Conservation (phyloP, 2,888 invertebrate species). For the Dynastes grantii region DNA sequence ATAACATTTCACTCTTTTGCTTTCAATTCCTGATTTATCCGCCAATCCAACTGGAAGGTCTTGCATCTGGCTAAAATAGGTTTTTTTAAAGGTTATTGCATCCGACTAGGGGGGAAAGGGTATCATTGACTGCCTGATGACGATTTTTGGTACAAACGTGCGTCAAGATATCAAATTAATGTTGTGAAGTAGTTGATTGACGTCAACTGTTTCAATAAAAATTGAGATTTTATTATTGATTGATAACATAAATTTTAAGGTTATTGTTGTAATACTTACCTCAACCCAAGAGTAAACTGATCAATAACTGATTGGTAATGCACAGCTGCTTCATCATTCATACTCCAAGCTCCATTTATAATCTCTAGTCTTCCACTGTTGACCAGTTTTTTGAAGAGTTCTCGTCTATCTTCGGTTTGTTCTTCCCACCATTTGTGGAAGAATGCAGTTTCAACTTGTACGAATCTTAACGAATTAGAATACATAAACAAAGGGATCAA, state of each 20-base stretch:
- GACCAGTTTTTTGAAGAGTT: conserved; percentile 75
- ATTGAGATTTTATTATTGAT: neutral
- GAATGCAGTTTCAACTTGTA: conserved; percentile 87
- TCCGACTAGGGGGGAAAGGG: no score
- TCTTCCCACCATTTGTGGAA: conserved; percentile 88
- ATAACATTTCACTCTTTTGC: no score
- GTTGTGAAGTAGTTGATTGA: no score
- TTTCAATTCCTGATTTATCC: no score
- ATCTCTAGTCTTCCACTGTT: conserved; percentile 76
- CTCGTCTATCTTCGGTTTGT: conserved; percentile 73
- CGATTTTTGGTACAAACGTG: no score
- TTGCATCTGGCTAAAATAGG: no score
- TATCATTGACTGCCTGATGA: no score
- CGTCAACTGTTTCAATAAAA: no score
- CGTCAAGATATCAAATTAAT: no score
- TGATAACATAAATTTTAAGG: no score
- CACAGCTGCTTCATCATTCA: conserved; percentile 78
- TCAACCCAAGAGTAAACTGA: conserved; percentile 80
- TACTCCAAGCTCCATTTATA: conserved; percentile 76
- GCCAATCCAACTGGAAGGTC: no score
- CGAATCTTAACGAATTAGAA: conserved; percentile 73
- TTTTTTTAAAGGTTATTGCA: no score
- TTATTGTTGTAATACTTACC: conserved; percentile 67
- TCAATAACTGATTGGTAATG: conserved; percentile 82
- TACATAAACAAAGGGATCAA: neutral